Conservation (phyloP, 2,797 vertebrate species). For the Molossus alvarezi region DNA sequence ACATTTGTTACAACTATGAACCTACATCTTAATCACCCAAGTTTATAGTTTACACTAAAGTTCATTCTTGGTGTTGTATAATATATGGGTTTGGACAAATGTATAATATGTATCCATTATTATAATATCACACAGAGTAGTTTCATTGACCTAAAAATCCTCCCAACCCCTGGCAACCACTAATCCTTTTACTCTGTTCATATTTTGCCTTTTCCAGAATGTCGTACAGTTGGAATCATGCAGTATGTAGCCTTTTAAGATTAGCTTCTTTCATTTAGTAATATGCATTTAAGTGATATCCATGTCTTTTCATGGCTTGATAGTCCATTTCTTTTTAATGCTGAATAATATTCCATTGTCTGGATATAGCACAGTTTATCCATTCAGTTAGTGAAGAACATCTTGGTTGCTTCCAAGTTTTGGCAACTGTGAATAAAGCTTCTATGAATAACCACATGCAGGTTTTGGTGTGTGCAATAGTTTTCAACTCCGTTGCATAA, state of each 20-base stretch:
- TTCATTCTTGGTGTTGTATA: background rate
- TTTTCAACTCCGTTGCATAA: background rate
- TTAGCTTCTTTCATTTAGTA: background rate
- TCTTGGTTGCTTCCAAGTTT: background rate
- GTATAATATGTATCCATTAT: background rate
- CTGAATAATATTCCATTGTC: no score
- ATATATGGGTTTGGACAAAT: background rate
- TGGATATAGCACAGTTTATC: background rate
- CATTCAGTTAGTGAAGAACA: background rate
- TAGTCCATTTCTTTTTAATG: no score
- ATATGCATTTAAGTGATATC: background rate
- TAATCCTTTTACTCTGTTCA: background rate
- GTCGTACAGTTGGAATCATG: background rate
- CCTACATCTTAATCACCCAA: background rate
- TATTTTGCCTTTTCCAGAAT: background rate
- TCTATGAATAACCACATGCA: background rate
- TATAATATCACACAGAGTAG: background rate
- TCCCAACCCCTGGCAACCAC: background rate
- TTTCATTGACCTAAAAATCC: background rate
- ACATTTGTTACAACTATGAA: background rate
- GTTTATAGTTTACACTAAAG: background rate
- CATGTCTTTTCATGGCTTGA: background rate
- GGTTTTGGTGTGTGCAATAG: background rate
- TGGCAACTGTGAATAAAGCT: background rate
- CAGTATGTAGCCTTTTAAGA: background rate